These are phyloP conservation scores for Samia ricini DNA, from an alignment of 1,140 invertebrate species.

Conservation along the genomic window DNA sequence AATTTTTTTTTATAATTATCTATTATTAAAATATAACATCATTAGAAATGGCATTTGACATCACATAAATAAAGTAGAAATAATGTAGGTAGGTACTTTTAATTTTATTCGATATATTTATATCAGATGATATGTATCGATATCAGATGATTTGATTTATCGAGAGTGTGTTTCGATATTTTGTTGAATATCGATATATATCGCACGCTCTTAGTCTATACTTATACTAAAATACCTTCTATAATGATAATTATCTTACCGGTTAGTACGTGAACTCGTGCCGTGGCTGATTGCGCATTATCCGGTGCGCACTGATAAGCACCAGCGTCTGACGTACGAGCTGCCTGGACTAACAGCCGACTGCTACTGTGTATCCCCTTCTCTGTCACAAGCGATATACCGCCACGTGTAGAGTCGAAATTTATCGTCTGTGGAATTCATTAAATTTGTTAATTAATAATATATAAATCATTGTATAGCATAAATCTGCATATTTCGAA, in stretches of 20 bases:
- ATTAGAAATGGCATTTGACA: too few relatives aligned
- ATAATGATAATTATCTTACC: constrained; percentile 78
- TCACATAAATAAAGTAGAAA: too few relatives aligned
- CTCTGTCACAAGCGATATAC: constrained; percentile 88
- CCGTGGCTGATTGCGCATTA: constrained; percentile 86
- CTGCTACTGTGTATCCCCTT: constrained; percentile 88
- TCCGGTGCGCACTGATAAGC: constrained; percentile 87
- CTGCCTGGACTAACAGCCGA: constrained; percentile 87
- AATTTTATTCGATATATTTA: too few relatives aligned
- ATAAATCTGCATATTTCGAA: background rate
- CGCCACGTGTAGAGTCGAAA: constrained; percentile 87
- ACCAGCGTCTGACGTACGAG: constrained; percentile 85
- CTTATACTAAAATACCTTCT: constrained; percentile 6
- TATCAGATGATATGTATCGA: too few relatives aligned
- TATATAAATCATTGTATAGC: background rate
- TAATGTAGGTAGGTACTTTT: too few relatives aligned
- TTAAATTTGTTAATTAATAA: background rate
- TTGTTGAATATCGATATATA: too few relatives aligned
- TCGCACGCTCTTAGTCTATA: too few relatives aligned
- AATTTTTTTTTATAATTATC: background rate
- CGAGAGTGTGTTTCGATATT: too few relatives aligned
- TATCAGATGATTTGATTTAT: too few relatives aligned
- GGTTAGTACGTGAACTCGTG: constrained; percentile 90
- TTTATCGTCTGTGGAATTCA: constrained; percentile 81
- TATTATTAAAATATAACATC: too few relatives aligned